Evolutionary conservation across 2,113 vertebrate genomes (phyloP), one percentile per base, ranked within the genome.

Genomic region (Mungos mungo): DNA sequence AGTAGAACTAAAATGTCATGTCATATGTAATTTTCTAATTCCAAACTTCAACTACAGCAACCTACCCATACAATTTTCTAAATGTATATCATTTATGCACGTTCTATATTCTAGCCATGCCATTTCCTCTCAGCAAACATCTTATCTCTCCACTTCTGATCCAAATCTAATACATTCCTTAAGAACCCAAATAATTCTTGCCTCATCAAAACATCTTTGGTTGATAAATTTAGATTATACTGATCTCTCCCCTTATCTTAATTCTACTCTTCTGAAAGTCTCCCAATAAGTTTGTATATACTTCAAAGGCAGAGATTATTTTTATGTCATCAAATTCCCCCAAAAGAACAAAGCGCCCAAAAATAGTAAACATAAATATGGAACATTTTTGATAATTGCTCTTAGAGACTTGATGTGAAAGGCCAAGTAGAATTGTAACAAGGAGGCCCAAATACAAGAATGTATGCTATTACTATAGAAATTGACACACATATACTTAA

Each of bases 361-460:
- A 60, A 90, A n/a, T 23, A 10, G n/a, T 84, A 86, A 66, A 47
- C 16, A 92, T 60, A 89, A 5, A 81, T 10, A 25, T 23, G 57
- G 71, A 68, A 60, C 50, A 25, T 85, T 76, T 88, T 90, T 63
- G 63, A 52, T 52, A 23, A 94, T 47, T 83, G 35, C 45, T 95
- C 21, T 33, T 82, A 7, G 52, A 1, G 5, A 47, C 25, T 93
- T 77, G 18, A 41, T 66, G n/a, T 83, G 74, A 88, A 95, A 95
- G 38, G 8, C 10, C 38, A 96, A 93, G 82, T 74, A 38, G 27
- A 94, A 90, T 96, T 92, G 85, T 86, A 86, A 71, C 13, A 69
- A 80, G 60, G 65, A 76, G 23, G 2, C 33, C 45, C 60, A 66
- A 88, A 77, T 16, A n/a, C 6, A 89, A 45, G 35, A 4, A 81